Conservation (phyloP, 1,140 invertebrate species). For the Epicauta chinensis region DNA sequence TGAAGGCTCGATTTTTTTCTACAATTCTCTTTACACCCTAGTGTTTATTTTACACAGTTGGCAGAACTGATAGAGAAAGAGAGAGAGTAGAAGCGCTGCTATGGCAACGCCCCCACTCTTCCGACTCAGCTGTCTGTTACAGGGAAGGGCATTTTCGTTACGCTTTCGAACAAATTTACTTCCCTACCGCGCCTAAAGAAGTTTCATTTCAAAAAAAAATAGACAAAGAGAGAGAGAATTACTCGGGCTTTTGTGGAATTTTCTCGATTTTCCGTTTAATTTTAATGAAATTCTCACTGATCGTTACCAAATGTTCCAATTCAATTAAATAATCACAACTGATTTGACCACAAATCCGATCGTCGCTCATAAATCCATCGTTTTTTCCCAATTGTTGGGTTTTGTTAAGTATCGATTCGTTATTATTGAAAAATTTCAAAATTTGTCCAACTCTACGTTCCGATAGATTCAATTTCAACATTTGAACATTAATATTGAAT, state of each 20-base stretch:
- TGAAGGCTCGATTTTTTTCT: no score
- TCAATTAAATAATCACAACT: neutral
- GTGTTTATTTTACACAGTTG: no score
- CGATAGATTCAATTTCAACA: conserved; percentile 71
- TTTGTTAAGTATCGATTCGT: conserved; percentile 12
- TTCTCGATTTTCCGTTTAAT: conserved; percentile 8
- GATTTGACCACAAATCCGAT: neutral
- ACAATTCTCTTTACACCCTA: no score
- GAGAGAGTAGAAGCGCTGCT: no score
- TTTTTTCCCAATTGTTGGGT: conserved; percentile 18
- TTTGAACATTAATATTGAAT: conserved; percentile 65
- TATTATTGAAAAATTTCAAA: conserved; percentile 59
- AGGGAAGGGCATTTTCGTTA: no score
- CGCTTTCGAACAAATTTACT: no score
- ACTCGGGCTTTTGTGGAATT: conserved; percentile 16
- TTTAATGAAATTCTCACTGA: conserved; percentile 9
- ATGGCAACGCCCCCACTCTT: no score
- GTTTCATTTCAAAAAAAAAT: no score
- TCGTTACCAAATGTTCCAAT: conserved; percentile 1
- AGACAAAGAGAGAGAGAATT: no score
- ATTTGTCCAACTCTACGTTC: conserved; percentile 63
- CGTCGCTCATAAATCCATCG: neutral
- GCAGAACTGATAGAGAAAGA: no score
- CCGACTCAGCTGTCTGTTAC: no score
- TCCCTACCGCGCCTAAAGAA: no score